phyloP scores from a whole-genome alignment of 2,113 vertebrate species.

The Alligator mississippiensis region DNA sequence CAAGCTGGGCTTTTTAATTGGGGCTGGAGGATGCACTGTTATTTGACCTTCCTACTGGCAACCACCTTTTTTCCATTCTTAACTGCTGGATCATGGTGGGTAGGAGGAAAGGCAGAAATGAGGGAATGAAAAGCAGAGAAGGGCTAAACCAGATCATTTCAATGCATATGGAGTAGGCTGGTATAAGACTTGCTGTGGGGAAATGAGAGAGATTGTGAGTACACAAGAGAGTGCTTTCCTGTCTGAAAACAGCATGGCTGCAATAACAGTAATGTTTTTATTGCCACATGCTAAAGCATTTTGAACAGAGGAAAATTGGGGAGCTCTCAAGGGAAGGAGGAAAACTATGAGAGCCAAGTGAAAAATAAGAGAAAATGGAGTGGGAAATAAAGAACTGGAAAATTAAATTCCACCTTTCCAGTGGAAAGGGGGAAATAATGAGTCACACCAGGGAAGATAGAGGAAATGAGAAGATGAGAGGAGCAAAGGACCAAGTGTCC shows the following conservation, averaged over 20 bases:
- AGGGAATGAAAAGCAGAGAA: accelerated
- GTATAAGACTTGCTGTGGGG: accelerated
- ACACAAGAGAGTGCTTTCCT: not conserved
- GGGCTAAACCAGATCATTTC: not conserved
- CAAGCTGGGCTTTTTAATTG: not conserved
- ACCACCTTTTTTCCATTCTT: not conserved
- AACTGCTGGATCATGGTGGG: not conserved
- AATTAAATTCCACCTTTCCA: not conserved
- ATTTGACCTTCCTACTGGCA: not conserved
- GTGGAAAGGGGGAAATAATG: slow-evolving; percentile 45
- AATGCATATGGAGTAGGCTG: accelerated
- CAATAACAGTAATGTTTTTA: not conserved
- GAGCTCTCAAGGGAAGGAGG: not conserved
- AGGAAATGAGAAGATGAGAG: not conserved
- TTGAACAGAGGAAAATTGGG: not conserved
- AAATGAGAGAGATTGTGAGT: accelerated
- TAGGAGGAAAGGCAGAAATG: not conserved
- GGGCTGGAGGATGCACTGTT: not conserved
- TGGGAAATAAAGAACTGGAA: not conserved
- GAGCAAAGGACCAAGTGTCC: not conserved
- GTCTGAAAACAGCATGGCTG: not conserved
- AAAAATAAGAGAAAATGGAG: slow-evolving; percentile 14
- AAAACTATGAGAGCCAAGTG: slow-evolving; percentile 27
- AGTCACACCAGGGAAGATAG: not conserved
- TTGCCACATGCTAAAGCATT: not conserved